phyloP scores from a whole-genome alignment of 1,140 invertebrate species.

The Spodoptera frugiperda region DNA sequence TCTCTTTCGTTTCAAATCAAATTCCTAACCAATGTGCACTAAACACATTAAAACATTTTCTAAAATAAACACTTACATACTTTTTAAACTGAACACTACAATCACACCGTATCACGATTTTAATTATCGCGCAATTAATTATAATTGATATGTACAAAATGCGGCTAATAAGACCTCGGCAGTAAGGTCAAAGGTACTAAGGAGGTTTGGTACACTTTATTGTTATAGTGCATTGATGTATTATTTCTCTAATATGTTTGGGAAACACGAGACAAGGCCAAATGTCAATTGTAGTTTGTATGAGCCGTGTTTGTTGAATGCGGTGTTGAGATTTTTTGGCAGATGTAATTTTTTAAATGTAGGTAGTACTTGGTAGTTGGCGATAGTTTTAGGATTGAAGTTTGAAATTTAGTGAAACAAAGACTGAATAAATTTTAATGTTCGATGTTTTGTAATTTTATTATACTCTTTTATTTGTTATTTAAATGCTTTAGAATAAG shows the following conservation, averaged over 20 bases:
- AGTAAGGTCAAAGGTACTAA: constrained; percentile 29
- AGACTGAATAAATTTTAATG: too few relatives aligned
- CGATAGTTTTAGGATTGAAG: too few relatives aligned
- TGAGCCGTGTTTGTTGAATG: too few relatives aligned
- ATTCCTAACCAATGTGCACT: too few relatives aligned
- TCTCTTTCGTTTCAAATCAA: too few relatives aligned
- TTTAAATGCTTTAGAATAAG: too few relatives aligned
- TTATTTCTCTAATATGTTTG: constrained; percentile 3
- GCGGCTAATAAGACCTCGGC: constrained; percentile 32
- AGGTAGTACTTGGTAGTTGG: too few relatives aligned
- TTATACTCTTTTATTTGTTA: too few relatives aligned
- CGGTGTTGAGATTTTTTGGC: too few relatives aligned
- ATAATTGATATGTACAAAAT: constrained; percentile 33
- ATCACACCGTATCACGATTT: constrained; percentile 4
- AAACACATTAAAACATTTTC: neutral
- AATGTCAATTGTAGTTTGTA: neutral
- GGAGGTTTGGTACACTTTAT: constrained; percentile 24
- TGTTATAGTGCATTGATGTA: constrained; percentile 10
- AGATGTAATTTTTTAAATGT: too few relatives aligned
- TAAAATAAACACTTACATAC: neutral
- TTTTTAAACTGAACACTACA: neutral
- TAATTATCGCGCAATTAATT: constrained; percentile 21
- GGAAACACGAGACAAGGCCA: neutral
- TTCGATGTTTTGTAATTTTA: too few relatives aligned
- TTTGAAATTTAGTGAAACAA: too few relatives aligned